Evolutionary conservation across 1,140 invertebrate genomes (phyloP).

Genomic region (Drosophila funebris): DNA sequence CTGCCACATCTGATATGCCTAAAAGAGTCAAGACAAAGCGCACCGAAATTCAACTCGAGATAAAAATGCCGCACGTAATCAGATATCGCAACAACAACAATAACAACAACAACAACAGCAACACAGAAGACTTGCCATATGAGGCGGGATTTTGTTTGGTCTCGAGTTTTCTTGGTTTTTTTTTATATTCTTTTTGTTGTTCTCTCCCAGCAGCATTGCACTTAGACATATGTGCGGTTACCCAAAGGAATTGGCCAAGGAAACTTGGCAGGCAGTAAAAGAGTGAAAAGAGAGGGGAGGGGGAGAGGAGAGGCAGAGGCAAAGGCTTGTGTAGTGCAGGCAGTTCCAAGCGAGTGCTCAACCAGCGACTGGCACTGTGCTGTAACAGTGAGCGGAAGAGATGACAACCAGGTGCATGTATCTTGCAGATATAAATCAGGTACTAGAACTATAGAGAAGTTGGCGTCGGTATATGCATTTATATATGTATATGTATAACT

Average conservation of each 20-base stretch:
- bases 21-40: conserved; percentile 18
- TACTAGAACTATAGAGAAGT: not conserved
- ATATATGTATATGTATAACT: no score
- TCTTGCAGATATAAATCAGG: conserved; percentile 44
- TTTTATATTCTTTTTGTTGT: conserved; percentile 36
- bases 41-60: conserved; percentile 32
- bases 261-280: not conserved
- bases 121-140: conserved; percentile 56
- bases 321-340: not conserved
- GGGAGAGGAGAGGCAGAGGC: not conserved
- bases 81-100: conserved; percentile 60
- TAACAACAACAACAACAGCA: conserved; percentile 34
- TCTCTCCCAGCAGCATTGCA: conserved; percentile 42
- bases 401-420: conserved; percentile 47
- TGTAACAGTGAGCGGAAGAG: conserved; percentile 38
- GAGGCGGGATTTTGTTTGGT: conserved; percentile 42
- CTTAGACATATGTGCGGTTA: conserved; percentile 9
- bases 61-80: conserved; percentile 65
- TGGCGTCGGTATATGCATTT: conserved; percentile 2
- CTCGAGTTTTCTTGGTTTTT: conserved; percentile 14
- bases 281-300: not conserved
- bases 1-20: conserved; percentile 47
- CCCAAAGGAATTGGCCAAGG: conserved; percentile 21
- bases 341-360: conserved; percentile 58
- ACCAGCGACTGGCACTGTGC: not conserved